Conservation (phyloP, 2,888 invertebrate species). For the Netelia virgata region DNA sequence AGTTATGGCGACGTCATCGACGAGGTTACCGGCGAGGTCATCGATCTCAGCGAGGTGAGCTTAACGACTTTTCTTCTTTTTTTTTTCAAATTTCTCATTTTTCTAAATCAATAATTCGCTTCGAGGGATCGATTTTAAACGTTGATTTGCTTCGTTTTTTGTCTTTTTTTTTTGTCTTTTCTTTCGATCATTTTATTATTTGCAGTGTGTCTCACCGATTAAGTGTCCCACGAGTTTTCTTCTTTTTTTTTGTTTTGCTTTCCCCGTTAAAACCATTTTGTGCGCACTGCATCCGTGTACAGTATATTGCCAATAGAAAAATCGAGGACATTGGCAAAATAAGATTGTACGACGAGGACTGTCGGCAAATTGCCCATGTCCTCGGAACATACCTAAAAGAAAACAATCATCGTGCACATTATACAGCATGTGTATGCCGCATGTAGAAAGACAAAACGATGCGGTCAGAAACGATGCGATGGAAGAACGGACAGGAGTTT, state of each 20-base stretch:
- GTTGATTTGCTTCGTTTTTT: background rate
- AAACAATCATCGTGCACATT: slow-evolving; percentile 65
- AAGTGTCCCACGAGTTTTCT: background rate
- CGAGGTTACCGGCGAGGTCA: slow-evolving; percentile 93
- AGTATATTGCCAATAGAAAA: background rate
- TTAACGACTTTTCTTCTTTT: no score
- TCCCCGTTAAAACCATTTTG: slow-evolving; percentile 1
- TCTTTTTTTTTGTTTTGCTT: background rate
- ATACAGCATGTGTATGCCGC: slow-evolving; percentile 84
- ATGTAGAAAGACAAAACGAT: slow-evolving; percentile 83
- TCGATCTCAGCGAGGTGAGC: slow-evolving; percentile 94
- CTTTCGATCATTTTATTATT: slow-evolving; percentile 6
- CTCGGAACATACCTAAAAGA: slow-evolving; percentile 10
- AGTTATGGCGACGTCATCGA: slow-evolving; percentile 97
- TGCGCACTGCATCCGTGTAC: background rate
- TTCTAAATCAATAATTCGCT: background rate
- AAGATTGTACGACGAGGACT: background rate
- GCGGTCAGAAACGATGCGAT: slow-evolving; percentile 78
- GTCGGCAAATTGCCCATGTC: background rate
- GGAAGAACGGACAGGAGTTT: slow-evolving; percentile 83
- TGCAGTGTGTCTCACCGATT: slow-evolving; percentile 24
- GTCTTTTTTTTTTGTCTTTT: slow-evolving; percentile 8
- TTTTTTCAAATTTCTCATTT: no score
- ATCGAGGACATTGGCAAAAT: background rate
- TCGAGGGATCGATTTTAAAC: slow-evolving; percentile 19